phyloP scores from a whole-genome alignment of 2,888 invertebrate species.

The Eupithecia insigniata region DNA sequence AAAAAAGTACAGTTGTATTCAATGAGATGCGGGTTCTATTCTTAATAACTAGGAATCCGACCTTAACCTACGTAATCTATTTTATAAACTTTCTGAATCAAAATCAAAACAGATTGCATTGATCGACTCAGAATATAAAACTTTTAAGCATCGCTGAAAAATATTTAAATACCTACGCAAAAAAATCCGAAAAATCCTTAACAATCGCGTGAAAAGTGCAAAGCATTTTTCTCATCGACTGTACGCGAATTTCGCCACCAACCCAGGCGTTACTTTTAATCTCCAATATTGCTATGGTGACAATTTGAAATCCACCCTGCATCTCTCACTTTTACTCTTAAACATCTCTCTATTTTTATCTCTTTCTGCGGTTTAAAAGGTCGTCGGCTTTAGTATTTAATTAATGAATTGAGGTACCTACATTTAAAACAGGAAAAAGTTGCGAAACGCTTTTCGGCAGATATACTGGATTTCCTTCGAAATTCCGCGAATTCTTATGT shows the following conservation, averaged over 20 bases:
- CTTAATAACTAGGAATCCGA: too few relatives aligned
- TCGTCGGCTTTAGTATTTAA: slow-evolving; percentile 32
- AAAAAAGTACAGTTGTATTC: background rate
- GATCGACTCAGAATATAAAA: background rate
- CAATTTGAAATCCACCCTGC: slow-evolving; percentile 64
- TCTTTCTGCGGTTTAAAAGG: slow-evolving; percentile 34
- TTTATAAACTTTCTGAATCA: too few relatives aligned
- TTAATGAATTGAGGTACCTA: slow-evolving; percentile 35
- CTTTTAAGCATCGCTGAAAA: background rate
- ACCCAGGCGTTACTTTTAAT: slow-evolving; percentile 81
- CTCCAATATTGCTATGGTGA: slow-evolving; percentile 79
- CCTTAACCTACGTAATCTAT: too few relatives aligned
- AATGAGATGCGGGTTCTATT: background rate
- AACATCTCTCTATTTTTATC: slow-evolving; percentile 19
- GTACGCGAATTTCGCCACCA: slow-evolving; percentile 63
- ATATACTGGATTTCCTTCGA: slow-evolving; percentile 15
- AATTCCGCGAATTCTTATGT: slow-evolving; percentile 8
- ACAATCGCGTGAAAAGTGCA: background rate
- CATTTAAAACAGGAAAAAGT: slow-evolving; percentile 26
- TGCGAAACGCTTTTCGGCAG: slow-evolving; percentile 9
- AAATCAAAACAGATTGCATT: too few relatives aligned
- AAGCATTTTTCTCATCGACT: slow-evolving; percentile 33
- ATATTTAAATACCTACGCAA: background rate
- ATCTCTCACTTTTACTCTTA: slow-evolving; percentile 37
- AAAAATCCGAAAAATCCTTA: background rate